phyloP scores from a whole-genome alignment of 2,888 invertebrate genomes.

The Nasonia oneida region DNA sequence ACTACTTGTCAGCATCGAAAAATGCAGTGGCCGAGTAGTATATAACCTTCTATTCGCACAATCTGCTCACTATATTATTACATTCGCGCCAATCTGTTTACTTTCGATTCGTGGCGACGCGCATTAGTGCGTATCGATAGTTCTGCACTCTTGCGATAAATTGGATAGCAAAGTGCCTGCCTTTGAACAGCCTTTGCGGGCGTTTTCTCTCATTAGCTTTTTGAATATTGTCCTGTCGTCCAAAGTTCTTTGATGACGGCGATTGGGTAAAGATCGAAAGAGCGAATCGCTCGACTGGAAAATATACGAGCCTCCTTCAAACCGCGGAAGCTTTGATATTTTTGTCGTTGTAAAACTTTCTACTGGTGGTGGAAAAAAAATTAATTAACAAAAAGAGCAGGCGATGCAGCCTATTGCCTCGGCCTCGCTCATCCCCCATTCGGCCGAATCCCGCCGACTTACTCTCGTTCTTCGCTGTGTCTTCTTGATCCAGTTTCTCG shows the following conservation, averaged over 20 bases:
- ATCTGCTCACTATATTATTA: too few species aligned
- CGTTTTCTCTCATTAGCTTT: not conserved
- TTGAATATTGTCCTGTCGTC: not conserved
- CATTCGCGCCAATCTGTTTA: not conserved
- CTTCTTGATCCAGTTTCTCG: too few species aligned
- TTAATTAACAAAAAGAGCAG: too few species aligned
- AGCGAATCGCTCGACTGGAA: not conserved
- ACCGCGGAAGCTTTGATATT: not conserved
- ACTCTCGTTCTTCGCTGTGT: too few species aligned
- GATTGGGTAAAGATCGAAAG: not conserved
- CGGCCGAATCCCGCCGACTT: too few species aligned
- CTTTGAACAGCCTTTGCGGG: too few species aligned
- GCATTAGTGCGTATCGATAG: not conserved
- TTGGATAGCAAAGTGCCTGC: not conserved
- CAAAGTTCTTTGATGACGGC: not conserved
- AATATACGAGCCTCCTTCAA: not conserved
- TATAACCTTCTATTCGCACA: too few species aligned
- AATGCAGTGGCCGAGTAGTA: too few species aligned
- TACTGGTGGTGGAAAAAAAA: too few species aligned
- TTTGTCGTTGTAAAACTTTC: not conserved
- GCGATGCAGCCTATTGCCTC: too few species aligned
- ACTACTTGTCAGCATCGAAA: too few species aligned
- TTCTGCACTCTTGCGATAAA: constrained; percentile 13
- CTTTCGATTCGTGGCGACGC: not conserved
- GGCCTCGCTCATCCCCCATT: too few species aligned